phyloP scores from a whole-genome alignment of 2,113 vertebrate species.

The Aspiorhynchus laticeps region DNA sequence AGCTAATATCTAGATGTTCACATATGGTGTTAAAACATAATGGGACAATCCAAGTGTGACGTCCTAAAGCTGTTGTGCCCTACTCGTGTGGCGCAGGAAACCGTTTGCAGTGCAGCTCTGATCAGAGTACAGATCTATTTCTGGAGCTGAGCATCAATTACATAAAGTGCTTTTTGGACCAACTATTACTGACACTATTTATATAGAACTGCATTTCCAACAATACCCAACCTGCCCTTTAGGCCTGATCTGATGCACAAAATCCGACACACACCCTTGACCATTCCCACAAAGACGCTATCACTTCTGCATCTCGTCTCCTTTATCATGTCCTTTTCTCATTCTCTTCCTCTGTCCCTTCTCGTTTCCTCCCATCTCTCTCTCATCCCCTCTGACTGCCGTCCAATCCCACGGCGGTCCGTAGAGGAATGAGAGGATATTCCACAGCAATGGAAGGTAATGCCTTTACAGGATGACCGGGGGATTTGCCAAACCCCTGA shows the following conservation, averaged over 20 bases:
- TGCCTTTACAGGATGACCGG: slow-evolving; percentile 43
- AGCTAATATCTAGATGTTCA: background rate
- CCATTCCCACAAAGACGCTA: background rate
- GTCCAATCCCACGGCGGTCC: slow-evolving; percentile 26
- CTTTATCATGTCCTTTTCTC: background rate
- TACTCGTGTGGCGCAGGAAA: background rate
- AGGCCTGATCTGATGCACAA: background rate
- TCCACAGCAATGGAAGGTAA: slow-evolving; percentile 23
- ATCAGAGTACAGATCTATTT: slow-evolving; percentile 39
- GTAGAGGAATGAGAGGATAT: slow-evolving; percentile 37
- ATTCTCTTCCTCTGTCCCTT: background rate
- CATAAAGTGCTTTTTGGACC: slow-evolving; percentile 20
- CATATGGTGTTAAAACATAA: slow-evolving; percentile 1
- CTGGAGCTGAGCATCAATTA: slow-evolving; percentile 32
- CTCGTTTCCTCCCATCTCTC: background rate
- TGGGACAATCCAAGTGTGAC: background rate
- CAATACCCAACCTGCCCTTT: slow-evolving; percentile 1
- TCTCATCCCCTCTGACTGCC: slow-evolving; percentile 12
- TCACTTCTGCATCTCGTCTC: slow-evolving; percentile 15
- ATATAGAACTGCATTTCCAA: slow-evolving; percentile 12
- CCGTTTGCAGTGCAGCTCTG: background rate
- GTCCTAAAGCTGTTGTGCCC: background rate
- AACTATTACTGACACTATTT: slow-evolving; percentile 33
- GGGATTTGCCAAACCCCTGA: slow-evolving; percentile 42
- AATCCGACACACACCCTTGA: background rate